Evolutionary conservation across 2,113 vertebrate genomes (phyloP), one percentile per base, ranked within the genome.

Genomic region (Cephalopholis sonnerati): DNA sequence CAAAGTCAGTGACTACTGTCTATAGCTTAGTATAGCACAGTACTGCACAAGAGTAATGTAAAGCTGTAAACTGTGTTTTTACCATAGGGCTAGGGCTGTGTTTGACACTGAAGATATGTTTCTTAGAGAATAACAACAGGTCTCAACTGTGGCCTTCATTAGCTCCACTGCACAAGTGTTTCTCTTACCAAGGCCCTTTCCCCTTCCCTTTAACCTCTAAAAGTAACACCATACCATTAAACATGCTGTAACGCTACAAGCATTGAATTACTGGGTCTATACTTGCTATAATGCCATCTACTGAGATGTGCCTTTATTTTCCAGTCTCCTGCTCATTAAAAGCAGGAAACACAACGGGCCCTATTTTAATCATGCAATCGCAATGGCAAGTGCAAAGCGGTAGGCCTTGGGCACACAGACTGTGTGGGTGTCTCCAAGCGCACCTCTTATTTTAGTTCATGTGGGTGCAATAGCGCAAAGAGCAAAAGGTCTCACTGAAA

Each of bases 311-410:
- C 20, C 41, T 65, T 46, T 4, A 46, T 17, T 65, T 41, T 44
- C n/a, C 12, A 64, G 20, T 41, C n/a, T 27, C 25, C 18, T 22
- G 46, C 62, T 61, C 32, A 68, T 73, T 62, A 54, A 73, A 84
- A 67, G 29, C 6, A 41, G 24, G 25, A 54, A 51, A 32, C 48
- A 51, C 67, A 36, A 24, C 27, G 8, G 25, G 66, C 46, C 24
- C 25, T 48, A 48, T 50, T 67, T 54, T 39, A 70, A 69, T 54
- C 7, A 16, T 16, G 18, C 32, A 55, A 24, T n/a, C 41, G 13
- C 62, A 44, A 66, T 24, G 50, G 55, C 32, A 39, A 71, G 53
- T 18, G 68, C 36, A 44, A 55, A 46, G 54, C 6, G 36, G 10
- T 25, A 29, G 39, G 24, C 20, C 39, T 53, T 69, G 66, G 20